These are phyloP conservation scores for Lordiphosa andalusiaca DNA, from an alignment of 2,888 invertebrate genomes.

Conservation along the genomic window DNA sequence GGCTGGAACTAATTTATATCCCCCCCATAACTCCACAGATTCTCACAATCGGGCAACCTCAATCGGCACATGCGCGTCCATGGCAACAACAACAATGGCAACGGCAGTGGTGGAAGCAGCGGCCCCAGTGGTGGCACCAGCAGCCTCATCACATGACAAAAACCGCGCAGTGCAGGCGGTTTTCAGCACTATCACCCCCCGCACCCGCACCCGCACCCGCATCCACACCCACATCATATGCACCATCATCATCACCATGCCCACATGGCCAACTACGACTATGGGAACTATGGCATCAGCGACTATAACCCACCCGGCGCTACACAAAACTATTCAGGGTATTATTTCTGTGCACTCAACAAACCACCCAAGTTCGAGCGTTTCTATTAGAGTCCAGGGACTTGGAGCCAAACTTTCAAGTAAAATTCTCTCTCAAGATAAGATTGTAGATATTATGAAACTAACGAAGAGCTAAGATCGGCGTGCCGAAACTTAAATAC, in stretches of 20 bases:
- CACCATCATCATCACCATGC: slow-evolving; percentile 54
- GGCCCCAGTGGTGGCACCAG: slow-evolving; percentile 63
- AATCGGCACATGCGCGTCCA: slow-evolving; percentile 99
- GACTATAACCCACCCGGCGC: slow-evolving; percentile 78
- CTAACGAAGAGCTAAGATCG: no score
- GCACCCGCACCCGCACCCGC: slow-evolving; percentile 54
- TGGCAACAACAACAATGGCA: slow-evolving; percentile 82
- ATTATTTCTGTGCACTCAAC: slow-evolving; percentile 80
- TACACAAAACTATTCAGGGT: slow-evolving; percentile 80
- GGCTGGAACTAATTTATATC: slow-evolving; percentile 30
- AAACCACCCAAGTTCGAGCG: slow-evolving; percentile 79
- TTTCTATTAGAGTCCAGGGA: slow-evolving; percentile 64
- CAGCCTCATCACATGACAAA: slow-evolving; percentile 84
- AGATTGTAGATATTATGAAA: not conserved
- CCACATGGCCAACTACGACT: slow-evolving; percentile 67
- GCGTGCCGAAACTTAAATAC: not conserved
- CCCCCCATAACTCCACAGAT: slow-evolving; percentile 81
- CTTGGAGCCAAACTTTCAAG: slow-evolving; percentile 2
- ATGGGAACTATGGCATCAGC: slow-evolving; percentile 77
- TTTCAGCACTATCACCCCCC: slow-evolving; percentile 79
- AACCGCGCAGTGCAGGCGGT: slow-evolving; percentile 78
- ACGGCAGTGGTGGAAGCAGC: slow-evolving; percentile 36
- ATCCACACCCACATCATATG: slow-evolving; percentile 44
- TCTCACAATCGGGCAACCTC: slow-evolving; percentile 98
- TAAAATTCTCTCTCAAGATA: not conserved